Conservation (phyloP, 2,113 vertebrate species). For the Cyrtonyx montezumae region DNA sequence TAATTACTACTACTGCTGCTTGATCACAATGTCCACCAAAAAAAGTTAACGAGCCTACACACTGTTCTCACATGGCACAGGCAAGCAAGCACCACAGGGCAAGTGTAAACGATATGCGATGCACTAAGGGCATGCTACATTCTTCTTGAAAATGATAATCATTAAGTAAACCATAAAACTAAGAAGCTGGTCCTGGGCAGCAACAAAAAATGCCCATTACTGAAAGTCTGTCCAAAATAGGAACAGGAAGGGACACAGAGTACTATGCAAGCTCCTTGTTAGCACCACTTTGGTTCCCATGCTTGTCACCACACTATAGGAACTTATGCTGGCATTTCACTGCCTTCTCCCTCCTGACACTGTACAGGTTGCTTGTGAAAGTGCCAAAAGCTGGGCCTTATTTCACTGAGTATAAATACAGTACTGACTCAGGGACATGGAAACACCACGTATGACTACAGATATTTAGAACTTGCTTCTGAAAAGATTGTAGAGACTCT, state of each 20-base stretch:
- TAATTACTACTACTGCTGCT: background rate
- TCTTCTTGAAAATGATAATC: background rate
- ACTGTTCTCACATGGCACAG: background rate
- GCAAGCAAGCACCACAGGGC: background rate
- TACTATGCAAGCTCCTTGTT: background rate
- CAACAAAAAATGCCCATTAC: background rate
- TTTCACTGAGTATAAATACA: background rate
- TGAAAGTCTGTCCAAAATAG: background rate
- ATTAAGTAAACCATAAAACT: background rate
- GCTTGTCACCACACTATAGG: background rate
- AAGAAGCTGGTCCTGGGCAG: background rate
- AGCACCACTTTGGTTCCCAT: background rate
- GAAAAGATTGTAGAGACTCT: background rate
- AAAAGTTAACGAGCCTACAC: background rate
- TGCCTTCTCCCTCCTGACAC: background rate
- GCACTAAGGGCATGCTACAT: background rate
- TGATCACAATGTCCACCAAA: rapidly evolving
- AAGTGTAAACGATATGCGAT: background rate
- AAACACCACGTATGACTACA: background rate
- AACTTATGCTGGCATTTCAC: background rate
- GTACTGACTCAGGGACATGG: background rate
- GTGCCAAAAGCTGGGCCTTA: background rate
- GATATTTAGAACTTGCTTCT: background rate
- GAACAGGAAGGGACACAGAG: background rate
- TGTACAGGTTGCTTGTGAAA: background rate